A percentile compares a stretch with the other conserved stretches of the same genome.
phyloP scores from a whole-genome alignment of 1,140 invertebrate genomes.

The Scaptodrosophila lebanonensis region DNA sequence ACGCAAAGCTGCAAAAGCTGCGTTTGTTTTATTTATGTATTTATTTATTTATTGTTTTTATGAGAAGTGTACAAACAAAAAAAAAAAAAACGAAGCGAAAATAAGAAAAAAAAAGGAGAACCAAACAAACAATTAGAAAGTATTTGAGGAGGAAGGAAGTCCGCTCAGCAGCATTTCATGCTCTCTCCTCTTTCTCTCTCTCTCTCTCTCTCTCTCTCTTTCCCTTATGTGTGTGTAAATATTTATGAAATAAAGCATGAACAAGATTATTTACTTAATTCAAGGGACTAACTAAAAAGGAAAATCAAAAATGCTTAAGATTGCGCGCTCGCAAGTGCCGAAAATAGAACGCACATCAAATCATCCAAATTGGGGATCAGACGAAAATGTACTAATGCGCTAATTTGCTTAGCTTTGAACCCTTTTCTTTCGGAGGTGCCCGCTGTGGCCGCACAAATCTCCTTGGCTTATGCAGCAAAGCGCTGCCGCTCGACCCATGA shows the following conservation, averaged over 20 bases:
- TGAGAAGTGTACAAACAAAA: constrained; percentile 59
- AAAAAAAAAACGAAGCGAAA: constrained; percentile 16
- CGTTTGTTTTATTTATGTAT: constrained; percentile 59
- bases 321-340: too few relatives aligned
- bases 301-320: background rate
- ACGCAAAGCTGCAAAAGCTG: constrained; percentile 14
- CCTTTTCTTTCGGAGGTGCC: background rate
- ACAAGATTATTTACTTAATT: constrained; percentile 46
- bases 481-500: too few relatives aligned
- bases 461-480: too few relatives aligned
- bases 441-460: too few relatives aligned
- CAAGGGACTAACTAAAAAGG: constrained; percentile 28
- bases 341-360: constrained; percentile 14
- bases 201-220: too few relatives aligned
- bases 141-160: too few relatives aligned
- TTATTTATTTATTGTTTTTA: constrained; percentile 48
- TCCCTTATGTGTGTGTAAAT: too few relatives aligned
- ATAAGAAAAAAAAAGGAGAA: constrained; percentile 24
- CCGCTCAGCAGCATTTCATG: too few relatives aligned
- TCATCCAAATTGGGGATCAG: constrained; percentile 30
- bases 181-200: constrained; percentile 22
- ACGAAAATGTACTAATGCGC: constrained; percentile 37
- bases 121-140: too few relatives aligned
- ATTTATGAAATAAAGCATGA: constrained; percentile 55
- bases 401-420: constrained; percentile 8